Base-by-base conservation (phyloP, 2,888 invertebrate species). In the Pachliopta kotzebuea region DNA sequence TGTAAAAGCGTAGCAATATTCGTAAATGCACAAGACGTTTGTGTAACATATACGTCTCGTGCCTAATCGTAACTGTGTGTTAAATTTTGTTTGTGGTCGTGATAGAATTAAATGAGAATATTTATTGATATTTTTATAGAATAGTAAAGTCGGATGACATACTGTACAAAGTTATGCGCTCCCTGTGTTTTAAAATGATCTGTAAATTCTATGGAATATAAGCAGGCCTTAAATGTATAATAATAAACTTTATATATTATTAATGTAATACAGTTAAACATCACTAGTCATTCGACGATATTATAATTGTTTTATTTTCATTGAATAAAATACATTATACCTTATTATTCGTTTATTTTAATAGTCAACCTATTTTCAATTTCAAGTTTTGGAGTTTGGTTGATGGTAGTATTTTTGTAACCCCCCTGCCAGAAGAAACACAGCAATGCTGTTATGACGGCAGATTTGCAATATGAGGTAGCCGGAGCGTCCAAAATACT, bases 1-100 rank as follows among this genome's bases (percentile, higher is more conserved):
- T 87, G 76, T 80, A 77, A 86, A 87, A 80, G 81, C 77, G 73
- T 76, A 78, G 78, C 86, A 88, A 86, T 89, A 88, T 88, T 88
- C 77, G 81, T 84, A 23, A 82, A 76, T 78, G 79, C 81, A 78
- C 76, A 77, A 76, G 37, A 77, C 76, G 74, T 70, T 37, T 72
- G 70, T 69, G 72, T 54, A 74, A 69, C 6, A 71, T 70, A 72
- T 72, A 68, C 71, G 70, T 74, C 74, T 70, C 26, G 26, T 26
- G 26, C 26, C 26, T 64, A 71, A 66, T 24, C 75, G 71, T 68
- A 53, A 56, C 17, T 70, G 69, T 73, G 69, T 73, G 69, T 68
- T 70, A 66, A 68, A 62, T 66, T 67, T 70, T 68, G 26, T 73
- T 71, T 71, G 74, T 78, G 72, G 77, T 73, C 74, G 74, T 70